Conservation (phyloP, 2,888 invertebrate genomes). For the Sepioteuthis lessoniana region DNA sequence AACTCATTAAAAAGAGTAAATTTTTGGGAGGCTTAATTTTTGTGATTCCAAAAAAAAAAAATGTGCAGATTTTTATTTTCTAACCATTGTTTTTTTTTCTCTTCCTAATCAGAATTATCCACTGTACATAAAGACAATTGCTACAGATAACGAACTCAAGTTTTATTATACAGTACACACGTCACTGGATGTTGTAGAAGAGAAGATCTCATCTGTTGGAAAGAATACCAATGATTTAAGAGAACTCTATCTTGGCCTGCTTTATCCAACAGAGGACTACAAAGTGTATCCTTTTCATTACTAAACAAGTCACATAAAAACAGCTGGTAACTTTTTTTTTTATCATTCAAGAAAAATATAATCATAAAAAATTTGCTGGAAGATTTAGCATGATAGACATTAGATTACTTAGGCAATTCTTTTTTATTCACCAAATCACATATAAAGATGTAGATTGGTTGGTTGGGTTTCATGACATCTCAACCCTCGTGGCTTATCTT, state of each 20-base stretch:
- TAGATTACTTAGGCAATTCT: too few species aligned
- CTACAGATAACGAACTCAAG: constrained; percentile 87
- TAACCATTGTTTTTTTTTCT: neutral
- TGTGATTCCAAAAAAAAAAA: too few species aligned
- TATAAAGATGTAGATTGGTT: too few species aligned
- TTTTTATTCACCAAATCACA: too few species aligned
- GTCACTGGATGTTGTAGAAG: constrained; percentile 91
- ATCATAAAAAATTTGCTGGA: too few species aligned
- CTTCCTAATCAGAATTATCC: constrained; percentile 87
- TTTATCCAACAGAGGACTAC: constrained; percentile 95
- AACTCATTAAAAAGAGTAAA: too few species aligned
- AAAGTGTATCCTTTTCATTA: constrained; percentile 84
- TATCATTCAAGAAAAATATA: neutral
- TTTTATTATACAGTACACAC: constrained; percentile 95
- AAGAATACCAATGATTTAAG: constrained; percentile 80
- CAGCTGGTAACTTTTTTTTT: neutral
- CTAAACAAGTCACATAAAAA: neutral
- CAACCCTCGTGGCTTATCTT: too few species aligned
- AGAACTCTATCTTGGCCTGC: constrained; percentile 91
- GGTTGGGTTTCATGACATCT: too few species aligned
- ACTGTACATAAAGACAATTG: constrained; percentile 81
- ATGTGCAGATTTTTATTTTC: neutral
- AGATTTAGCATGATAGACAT: too few species aligned
- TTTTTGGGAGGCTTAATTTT: too few species aligned
- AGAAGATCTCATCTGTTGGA: constrained; percentile 81